Evolutionary conservation across 2,888 invertebrate species (phyloP), one percentile per base, ranked within the genome.

Genomic region (Leptinotarsa peninsularis): DNA sequence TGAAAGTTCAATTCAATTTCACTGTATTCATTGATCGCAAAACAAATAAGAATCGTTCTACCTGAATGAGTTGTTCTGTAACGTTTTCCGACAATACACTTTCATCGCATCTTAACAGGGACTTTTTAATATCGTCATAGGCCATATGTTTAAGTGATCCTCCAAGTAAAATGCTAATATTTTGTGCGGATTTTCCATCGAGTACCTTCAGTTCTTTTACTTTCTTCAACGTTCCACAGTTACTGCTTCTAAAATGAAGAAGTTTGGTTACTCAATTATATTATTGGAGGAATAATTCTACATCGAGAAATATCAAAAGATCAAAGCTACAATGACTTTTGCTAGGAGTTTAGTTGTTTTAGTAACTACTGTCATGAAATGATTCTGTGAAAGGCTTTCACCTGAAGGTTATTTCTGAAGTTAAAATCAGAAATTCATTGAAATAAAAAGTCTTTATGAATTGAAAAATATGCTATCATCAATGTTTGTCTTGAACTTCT

Each of bases 131-230:
- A 84, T 95, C 94, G 13, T 94, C 93, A 84, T 95, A 95, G 0
- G 93, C 91, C 89, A 96, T 91, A 84, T 97, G 96, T 83, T 97
- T 97, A 58, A 97, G 89, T 0, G 95, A 94, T 0, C 96, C 96
- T n/a, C 94, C 93, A 3, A 96, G 89, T 2, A 97, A 89, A 79
- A 97, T 97, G 18, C 93, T 92, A 23, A 99, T 92, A 89, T 97
- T 98, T 90, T 99, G 98, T 0, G 97, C 98, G 0, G 96, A 91
- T 88, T 98, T 99, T 17, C 94, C 91, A 88, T 99, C 98, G 17
- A 99, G 89, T 1, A 99, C 97, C 86, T 95, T 95, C 7, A 98
- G 90, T 86, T 97, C 96, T 88, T 97, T 96, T 10, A 94, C 94
- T 88, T 98, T 97, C 87, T 97, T 98, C 78, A 93, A 86, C 0